phyloP scores from a whole-genome alignment of 2,888 invertebrate species.

The Clepsis dumicolana region DNA sequence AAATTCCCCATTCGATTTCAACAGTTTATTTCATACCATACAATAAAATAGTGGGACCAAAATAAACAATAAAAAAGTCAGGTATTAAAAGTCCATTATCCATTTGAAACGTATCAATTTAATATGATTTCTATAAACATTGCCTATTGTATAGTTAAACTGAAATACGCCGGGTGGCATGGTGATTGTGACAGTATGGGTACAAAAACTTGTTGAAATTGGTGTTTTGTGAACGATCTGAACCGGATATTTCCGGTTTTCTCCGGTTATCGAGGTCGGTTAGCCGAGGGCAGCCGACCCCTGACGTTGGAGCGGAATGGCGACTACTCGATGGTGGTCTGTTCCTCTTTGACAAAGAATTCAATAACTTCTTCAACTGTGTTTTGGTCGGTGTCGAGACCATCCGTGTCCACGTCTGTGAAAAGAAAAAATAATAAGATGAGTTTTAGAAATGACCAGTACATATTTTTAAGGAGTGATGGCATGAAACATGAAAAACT shows the following conservation, averaged over 20 bases:
- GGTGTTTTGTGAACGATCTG: slow-evolving; percentile 47
- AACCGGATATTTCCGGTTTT: slow-evolving; percentile 46
- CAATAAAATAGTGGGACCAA: slow-evolving; percentile 57
- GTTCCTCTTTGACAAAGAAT: slow-evolving; percentile 99
- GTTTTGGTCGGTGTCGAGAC: slow-evolving; percentile 94
- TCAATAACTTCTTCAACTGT: slow-evolving; percentile 98
- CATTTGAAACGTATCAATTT: slow-evolving; percentile 84
- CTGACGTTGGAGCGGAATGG: slow-evolving; percentile 63
- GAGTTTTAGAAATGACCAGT: too few relatives aligned
- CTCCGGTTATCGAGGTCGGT: slow-evolving; percentile 51
- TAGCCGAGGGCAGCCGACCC: slow-evolving; percentile 71
- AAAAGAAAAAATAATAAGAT: slow-evolving; percentile 52
- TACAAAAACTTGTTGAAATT: slow-evolving; percentile 63
- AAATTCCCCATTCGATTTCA: slow-evolving; percentile 59
- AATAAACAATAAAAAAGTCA: slow-evolving; percentile 58
- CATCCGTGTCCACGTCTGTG: slow-evolving; percentile 97
- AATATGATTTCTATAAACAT: slow-evolving; percentile 83
- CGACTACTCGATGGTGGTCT: slow-evolving; percentile 91
- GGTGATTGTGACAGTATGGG: slow-evolving; percentile 64
- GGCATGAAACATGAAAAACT: too few relatives aligned
- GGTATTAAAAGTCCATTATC: slow-evolving; percentile 77
- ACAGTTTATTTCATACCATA: slow-evolving; percentile 69
- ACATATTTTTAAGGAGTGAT: too few relatives aligned
- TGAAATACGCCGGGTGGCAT: slow-evolving; percentile 74
- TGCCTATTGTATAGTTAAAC: slow-evolving; percentile 81